Evolutionary conservation across 2,888 invertebrate genomes (phyloP).

Genomic region (Sarcophaga variegata): DNA sequence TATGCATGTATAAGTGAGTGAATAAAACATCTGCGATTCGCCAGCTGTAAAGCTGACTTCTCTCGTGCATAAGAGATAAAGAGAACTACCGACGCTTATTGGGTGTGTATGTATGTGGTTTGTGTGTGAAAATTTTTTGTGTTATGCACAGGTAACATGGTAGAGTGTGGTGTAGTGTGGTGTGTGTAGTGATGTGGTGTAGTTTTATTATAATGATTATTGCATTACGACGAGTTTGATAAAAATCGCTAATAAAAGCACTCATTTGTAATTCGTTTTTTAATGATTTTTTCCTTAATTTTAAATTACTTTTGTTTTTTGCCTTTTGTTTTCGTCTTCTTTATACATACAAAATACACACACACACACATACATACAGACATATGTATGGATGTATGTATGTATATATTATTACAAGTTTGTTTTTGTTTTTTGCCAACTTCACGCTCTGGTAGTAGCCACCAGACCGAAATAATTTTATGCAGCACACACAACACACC

Average conservation of each 20-base stretch:
- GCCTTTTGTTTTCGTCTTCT: slow-evolving; percentile 55
- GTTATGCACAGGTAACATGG: background rate
- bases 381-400: too few relatives aligned
- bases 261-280: slow-evolving; percentile 69
- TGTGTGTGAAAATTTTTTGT: slow-evolving; percentile 16
- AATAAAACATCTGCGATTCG: slow-evolving; percentile 37
- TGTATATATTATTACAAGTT: background rate
- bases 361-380: background rate
- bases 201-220: slow-evolving; percentile 59
- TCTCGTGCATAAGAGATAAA: background rate
- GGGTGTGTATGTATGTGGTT: background rate
- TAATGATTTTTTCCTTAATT: slow-evolving; percentile 66
- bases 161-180: background rate
- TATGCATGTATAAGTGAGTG: slow-evolving; percentile 16
- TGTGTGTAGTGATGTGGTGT: slow-evolving; percentile 1
- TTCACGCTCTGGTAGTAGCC: slow-evolving; percentile 82
- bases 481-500: slow-evolving; percentile 77
- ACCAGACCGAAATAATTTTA: slow-evolving; percentile 82
- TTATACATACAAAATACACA: background rate
- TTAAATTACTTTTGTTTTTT: slow-evolving; percentile 68
- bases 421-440: slow-evolving; percentile 78
- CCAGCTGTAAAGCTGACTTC: background rate
- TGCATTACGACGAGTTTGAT: slow-evolving; percentile 67
- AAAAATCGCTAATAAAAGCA: slow-evolving; percentile 70
- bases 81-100: background rate